These are phyloP conservation scores for Penaeus vannamei DNA, from an alignment of 1,140 invertebrate genomes.

Conservation along the genomic window DNA sequence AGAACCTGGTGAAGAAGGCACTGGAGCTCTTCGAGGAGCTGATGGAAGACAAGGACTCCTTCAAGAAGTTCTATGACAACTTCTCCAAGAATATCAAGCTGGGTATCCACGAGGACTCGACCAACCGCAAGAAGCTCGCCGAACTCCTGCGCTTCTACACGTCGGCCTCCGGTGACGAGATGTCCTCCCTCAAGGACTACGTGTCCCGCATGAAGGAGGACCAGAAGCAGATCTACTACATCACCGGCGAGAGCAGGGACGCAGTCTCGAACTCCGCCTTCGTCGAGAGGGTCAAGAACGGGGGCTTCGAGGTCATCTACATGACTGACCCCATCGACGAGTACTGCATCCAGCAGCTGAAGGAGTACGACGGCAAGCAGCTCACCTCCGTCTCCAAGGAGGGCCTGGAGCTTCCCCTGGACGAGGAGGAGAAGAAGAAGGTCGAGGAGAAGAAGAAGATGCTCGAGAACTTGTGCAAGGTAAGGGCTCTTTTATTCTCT, in stretches of 20 bases:
- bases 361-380: constrained; percentile 97
- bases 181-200: constrained; percentile 94
- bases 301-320: constrained; percentile 92
- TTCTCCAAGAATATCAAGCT: constrained; percentile 98
- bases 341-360: constrained; percentile 98
- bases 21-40: constrained; percentile 96
- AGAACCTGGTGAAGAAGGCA: constrained; percentile 99
- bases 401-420: constrained; percentile 95
- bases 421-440: constrained; percentile 97
- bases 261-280: constrained; percentile 97
- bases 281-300: constrained; percentile 96
- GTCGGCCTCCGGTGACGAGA: constrained; percentile 94
- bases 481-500: constrained; percentile 67
- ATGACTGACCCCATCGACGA: constrained; percentile 99
- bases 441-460: constrained; percentile 95
- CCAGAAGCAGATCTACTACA: constrained; percentile 98
- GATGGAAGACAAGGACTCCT: constrained; percentile 96
- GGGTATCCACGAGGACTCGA: constrained; percentile 97
- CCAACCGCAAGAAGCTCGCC: constrained; percentile 93
- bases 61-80: constrained; percentile 99
- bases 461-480: constrained; percentile 94
- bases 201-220: constrained; percentile 98
- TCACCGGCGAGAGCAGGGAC: constrained; percentile 96
- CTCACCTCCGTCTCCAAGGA: constrained; percentile 98
- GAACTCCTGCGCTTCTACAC: constrained; percentile 94